These are phyloP conservation scores for Nematopogon swammerdamellus DNA, from an alignment of 2,888 invertebrate species.

Conservation along the genomic window DNA sequence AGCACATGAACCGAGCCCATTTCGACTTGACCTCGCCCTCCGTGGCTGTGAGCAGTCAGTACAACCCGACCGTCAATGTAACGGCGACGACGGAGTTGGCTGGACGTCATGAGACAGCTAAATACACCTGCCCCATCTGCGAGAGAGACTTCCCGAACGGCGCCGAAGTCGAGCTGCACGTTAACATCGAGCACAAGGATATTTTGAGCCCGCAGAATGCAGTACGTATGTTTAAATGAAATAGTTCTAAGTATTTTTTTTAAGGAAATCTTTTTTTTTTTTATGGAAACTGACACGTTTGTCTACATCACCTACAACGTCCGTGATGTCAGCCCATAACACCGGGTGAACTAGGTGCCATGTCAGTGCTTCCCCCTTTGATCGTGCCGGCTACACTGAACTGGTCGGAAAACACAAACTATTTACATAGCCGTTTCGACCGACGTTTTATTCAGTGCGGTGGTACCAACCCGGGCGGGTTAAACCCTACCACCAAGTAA, in stretches of 20 bases:
- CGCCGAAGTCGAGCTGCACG: conserved; percentile 80
- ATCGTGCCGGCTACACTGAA: no score
- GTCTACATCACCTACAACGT: no score
- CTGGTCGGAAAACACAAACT: no score
- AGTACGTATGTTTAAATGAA: no score
- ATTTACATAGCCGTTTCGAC: no score
- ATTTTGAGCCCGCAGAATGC: conserved; percentile 66
- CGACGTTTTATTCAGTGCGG: background rate
- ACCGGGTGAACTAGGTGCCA: no score
- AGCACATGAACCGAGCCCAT: conserved; percentile 81
- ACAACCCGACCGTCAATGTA: conserved; percentile 32
- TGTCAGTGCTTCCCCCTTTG: no score
- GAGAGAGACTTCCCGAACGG: conserved; percentile 66
- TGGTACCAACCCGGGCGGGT: no score
- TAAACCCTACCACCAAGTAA: no score
- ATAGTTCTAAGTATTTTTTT: background rate
- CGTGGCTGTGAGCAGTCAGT: conserved; percentile 34
- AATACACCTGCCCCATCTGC: conserved; percentile 77
- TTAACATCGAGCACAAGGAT: conserved; percentile 81
- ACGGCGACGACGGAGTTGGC: conserved; percentile 47
- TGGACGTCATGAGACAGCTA: conserved; percentile 32
- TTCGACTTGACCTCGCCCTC: conserved; percentile 79
- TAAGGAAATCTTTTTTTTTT: background rate
- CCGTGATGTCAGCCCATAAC: no score
- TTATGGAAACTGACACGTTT: no score